Percentiles rank a stretch among this genome's conserved stretches.
These are phyloP conservation scores for Clarias gariepinus DNA, from an alignment of 2,113 vertebrate species.

Conservation along the genomic window DNA sequence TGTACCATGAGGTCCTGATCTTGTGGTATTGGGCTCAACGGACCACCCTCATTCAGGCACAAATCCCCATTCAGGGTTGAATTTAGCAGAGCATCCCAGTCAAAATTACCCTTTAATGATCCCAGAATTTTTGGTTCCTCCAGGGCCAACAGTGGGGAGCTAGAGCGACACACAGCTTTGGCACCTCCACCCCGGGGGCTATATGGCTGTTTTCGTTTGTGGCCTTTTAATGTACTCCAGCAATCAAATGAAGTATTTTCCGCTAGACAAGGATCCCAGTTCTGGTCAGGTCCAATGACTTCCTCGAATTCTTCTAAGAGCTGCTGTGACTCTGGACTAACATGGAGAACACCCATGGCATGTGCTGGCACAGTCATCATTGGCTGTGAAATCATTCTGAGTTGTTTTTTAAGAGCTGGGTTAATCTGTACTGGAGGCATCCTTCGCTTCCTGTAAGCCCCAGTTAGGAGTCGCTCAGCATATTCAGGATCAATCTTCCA, in stretches of 20 bases:
- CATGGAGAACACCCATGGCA: constrained; percentile 51
- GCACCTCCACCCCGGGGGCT: constrained; percentile 63
- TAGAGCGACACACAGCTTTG: constrained; percentile 73
- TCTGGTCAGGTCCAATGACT: constrained; percentile 70
- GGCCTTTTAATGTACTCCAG: constrained; percentile 64
- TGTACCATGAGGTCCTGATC: constrained; percentile 76
- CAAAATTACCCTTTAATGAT: constrained; percentile 89
- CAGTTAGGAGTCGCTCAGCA: constrained; percentile 83
- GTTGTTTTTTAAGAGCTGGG: constrained; percentile 74
- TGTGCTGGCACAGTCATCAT: constrained; percentile 35
- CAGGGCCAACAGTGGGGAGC: constrained; percentile 75
- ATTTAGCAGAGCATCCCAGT: constrained; percentile 92
- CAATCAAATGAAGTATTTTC: constrained; percentile 69
- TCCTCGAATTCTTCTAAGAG: constrained; percentile 87
- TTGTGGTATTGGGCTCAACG: constrained; percentile 70
- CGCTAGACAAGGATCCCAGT: constrained; percentile 66
- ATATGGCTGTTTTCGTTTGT: constrained; percentile 77
- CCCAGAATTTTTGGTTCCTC: constrained; percentile 85
- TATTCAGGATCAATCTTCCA: constrained; percentile 96
- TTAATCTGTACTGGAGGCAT: constrained; percentile 85
- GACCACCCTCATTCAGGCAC: constrained; percentile 78
- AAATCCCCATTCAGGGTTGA: constrained; percentile 79
- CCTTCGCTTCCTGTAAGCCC: constrained; percentile 85
- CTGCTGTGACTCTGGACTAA: constrained; percentile 79
- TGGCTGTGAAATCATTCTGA: constrained; percentile 49